Percentiles rank a stretch among this genome's conserved stretches.
phyloP scores from a whole-genome alignment of 2,797 vertebrate genomes.

The Malacoctenus gilli region DNA sequence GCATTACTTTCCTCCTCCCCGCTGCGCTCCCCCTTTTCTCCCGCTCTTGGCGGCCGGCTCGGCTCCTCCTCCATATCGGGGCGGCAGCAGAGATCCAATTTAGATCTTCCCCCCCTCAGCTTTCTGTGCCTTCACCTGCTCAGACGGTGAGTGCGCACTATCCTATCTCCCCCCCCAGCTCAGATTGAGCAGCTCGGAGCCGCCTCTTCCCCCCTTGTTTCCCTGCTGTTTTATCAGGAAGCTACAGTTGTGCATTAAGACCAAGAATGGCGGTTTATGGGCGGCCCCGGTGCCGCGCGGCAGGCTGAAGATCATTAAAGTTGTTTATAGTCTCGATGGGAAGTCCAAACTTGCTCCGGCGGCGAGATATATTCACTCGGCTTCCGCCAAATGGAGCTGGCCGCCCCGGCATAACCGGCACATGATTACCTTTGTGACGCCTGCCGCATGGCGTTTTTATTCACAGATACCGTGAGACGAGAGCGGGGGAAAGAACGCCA shows the following conservation, averaged over 20 bases:
- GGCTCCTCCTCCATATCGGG: slow-evolving; percentile 48
- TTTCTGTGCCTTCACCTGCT: slow-evolving; percentile 49
- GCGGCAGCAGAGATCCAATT: slow-evolving; percentile 80
- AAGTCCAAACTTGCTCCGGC: slow-evolving; percentile 56
- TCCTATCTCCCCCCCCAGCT: slow-evolving; percentile 63
- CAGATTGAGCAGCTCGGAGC: slow-evolving; percentile 55
- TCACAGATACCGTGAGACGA: slow-evolving; percentile 41
- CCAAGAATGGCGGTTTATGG: slow-evolving; percentile 13
- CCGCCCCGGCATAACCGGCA: slow-evolving; percentile 40
- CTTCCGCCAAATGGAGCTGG: slow-evolving; percentile 56
- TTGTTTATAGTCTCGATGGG: slow-evolving; percentile 68
- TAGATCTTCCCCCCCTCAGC: slow-evolving; percentile 75
- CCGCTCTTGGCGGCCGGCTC: slow-evolving; percentile 45
- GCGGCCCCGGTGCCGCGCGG: slow-evolving; percentile 25
- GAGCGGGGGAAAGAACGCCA: no score
- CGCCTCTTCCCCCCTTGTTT: slow-evolving; percentile 60
- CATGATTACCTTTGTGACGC: slow-evolving; percentile 65
- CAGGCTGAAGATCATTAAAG: slow-evolving; percentile 67
- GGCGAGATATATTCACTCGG: slow-evolving; percentile 59
- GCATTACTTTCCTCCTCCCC: slow-evolving; percentile 46
- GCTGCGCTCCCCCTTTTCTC: slow-evolving; percentile 29
- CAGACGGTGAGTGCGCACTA: slow-evolving; percentile 26
- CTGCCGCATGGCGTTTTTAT: slow-evolving; percentile 55
- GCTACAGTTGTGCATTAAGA: slow-evolving; percentile 55
- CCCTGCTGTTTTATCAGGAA: slow-evolving; percentile 64